These are phyloP conservation scores for Tuta absoluta DNA, from an alignment of 2,888 invertebrate genomes.

Conservation along the genomic window DNA sequence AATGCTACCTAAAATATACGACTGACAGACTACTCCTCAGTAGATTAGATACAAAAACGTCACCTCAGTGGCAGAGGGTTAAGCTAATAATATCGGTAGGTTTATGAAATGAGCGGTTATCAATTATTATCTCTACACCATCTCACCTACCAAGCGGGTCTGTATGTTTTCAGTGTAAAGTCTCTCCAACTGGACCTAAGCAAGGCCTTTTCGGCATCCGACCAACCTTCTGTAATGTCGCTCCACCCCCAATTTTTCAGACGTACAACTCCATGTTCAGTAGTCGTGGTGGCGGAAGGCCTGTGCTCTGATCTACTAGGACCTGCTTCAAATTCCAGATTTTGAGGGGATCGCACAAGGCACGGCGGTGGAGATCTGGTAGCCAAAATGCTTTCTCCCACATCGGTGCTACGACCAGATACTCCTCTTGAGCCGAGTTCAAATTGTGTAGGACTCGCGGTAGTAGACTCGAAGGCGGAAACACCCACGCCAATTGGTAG, in stretches of 20 bases:
- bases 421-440: neutral
- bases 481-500: conserved; percentile 25
- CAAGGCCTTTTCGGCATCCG: neutral
- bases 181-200: conserved; percentile 19
- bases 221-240: conserved; percentile 26
- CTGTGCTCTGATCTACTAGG: conserved; percentile 23
- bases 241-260: conserved; percentile 33
- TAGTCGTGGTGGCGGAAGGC: conserved; percentile 30
- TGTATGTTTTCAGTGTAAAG: conserved; percentile 12
- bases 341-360: neutral
- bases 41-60: conserved; percentile 14
- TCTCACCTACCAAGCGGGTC: conserved; percentile 1
- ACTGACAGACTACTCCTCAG: conserved; percentile 26
- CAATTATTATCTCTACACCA: conserved; percentile 13
- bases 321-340: neutral
- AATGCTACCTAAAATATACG: too few species aligned
- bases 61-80: conserved; percentile 4
- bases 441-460: conserved; percentile 2
- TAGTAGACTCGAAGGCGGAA: conserved; percentile 22
- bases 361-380: conserved; percentile 21
- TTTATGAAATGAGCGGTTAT: too few species aligned
- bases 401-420: conserved; percentile 5
- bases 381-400: conserved; percentile 16
- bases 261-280: conserved; percentile 30
- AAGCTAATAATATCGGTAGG: too few species aligned